phyloP scores from a whole-genome alignment of 2,888 invertebrate genomes.

The Timandra comae region DNA sequence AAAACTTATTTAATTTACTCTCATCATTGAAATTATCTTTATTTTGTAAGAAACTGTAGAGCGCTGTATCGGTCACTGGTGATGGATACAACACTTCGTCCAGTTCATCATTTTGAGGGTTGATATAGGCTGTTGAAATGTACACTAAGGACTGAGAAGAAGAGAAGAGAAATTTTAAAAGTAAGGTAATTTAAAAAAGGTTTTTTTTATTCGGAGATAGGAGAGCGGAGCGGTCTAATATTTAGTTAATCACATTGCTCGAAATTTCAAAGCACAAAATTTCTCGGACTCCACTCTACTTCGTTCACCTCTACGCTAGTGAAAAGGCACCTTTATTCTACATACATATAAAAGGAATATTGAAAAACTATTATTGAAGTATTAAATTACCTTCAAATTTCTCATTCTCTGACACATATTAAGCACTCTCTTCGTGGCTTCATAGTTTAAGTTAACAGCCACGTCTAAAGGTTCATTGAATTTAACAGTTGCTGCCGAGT shows the following conservation, averaged over 20 bases:
- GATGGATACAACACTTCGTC: background rate
- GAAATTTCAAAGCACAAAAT: background rate
- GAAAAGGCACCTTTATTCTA: background rate
- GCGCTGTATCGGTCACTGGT: background rate
- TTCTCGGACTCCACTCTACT: background rate
- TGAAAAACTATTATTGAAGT: too few species aligned
- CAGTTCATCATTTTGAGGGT: background rate
- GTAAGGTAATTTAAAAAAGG: too few species aligned
- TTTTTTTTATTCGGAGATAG: too few species aligned
- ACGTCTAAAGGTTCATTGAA: constrained; percentile 1
- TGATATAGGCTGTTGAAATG: background rate
- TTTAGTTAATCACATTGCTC: background rate
- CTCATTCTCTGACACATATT: constrained; percentile 4
- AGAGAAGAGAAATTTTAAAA: too few species aligned
- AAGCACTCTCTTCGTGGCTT: constrained; percentile 6
- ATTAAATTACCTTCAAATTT: constrained; percentile 3
- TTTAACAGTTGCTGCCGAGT: constrained; percentile 4
- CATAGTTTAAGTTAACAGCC: constrained; percentile 2
- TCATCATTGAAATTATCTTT: background rate
- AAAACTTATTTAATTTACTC: background rate
- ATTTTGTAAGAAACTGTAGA: background rate
- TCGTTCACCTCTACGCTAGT: too few species aligned
- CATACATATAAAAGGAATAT: too few species aligned
- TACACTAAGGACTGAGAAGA: background rate
- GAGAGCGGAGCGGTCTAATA: too few species aligned